Conservation (phyloP, 2,113 vertebrate genomes). For the Hydropotes inermis region DNA sequence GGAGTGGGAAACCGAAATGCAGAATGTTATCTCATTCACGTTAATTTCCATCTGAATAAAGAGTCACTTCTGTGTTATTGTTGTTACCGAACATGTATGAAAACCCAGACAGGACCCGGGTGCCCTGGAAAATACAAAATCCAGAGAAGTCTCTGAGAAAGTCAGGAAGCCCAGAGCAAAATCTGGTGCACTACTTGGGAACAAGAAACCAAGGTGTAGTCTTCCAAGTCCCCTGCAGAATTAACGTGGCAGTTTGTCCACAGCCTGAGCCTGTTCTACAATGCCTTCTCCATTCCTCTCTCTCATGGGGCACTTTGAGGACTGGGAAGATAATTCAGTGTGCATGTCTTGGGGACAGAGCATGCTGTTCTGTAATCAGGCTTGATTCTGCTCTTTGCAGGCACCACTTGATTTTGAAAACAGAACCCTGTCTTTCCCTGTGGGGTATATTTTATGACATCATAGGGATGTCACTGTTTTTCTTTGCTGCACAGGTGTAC, state of each 20-base stretch:
- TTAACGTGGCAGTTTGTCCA: background rate
- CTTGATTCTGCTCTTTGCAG: conserved; percentile 48
- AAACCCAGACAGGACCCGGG: conserved; percentile 64
- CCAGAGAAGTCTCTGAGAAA: conserved; percentile 57
- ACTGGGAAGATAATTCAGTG: conserved; percentile 4
- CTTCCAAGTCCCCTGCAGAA: conserved; percentile 42
- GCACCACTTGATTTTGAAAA: conserved; percentile 57
- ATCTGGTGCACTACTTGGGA: conserved; percentile 54
- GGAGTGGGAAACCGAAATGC: conserved; percentile 58
- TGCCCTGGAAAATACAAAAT: conserved; percentile 69
- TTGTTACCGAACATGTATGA: conserved; percentile 56
- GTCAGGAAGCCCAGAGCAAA: conserved; percentile 71
- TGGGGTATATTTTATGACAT: conserved; percentile 48
- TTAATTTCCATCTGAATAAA: conserved; percentile 74
- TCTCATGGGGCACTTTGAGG: background rate
- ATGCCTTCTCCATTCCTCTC: background rate
- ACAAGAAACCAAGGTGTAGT: conserved; percentile 56
- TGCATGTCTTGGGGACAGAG: background rate
- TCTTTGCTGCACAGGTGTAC: conserved; percentile 33
- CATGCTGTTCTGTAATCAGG: background rate
- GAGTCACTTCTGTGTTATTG: conserved; percentile 74
- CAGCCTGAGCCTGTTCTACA: background rate
- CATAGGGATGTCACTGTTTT: conserved; percentile 13
- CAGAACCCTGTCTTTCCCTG: conserved; percentile 59
- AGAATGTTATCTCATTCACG: conserved; percentile 69